Conservation (phyloP, 2,797 vertebrate genomes). For the Chlorospingus semifuscus region DNA sequence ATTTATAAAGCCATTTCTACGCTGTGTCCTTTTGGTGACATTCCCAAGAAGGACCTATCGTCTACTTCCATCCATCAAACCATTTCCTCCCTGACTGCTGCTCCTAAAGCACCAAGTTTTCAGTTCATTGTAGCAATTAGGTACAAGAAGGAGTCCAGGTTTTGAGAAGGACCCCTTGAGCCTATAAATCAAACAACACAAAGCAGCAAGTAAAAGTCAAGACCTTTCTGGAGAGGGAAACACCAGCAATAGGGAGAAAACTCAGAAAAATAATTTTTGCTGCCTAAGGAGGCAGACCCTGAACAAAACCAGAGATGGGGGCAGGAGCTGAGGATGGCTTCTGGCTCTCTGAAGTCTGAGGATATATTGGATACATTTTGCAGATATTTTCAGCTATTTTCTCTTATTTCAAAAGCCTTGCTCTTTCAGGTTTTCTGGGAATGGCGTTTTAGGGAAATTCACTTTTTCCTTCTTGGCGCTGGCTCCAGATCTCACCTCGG, state of each 20-base stretch:
- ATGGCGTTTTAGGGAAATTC: background rate
- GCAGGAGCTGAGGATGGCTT: background rate
- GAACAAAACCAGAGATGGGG: background rate
- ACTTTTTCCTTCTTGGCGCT: background rate
- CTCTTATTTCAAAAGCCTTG: background rate
- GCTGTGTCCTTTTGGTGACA: background rate
- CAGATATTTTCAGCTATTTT: background rate
- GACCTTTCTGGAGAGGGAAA: constrained; percentile 9
- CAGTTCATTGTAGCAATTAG: background rate
- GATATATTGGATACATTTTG: background rate
- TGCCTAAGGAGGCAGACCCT: background rate
- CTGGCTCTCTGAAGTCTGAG: background rate
- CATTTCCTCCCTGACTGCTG: background rate
- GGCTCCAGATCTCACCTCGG: constrained; percentile 34
- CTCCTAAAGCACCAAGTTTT: background rate
- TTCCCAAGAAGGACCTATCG: background rate
- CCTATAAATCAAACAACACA: background rate
- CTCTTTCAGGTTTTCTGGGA: background rate
- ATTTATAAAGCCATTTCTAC: background rate
- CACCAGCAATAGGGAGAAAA: background rate
- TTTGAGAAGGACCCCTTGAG: background rate
- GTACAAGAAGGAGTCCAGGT: background rate
- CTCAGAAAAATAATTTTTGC: background rate
- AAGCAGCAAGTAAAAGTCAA: background rate
- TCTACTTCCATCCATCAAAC: background rate